phyloP scores from a whole-genome alignment of 2,113 vertebrate genomes.

The Brienomyrus brachyistius region DNA sequence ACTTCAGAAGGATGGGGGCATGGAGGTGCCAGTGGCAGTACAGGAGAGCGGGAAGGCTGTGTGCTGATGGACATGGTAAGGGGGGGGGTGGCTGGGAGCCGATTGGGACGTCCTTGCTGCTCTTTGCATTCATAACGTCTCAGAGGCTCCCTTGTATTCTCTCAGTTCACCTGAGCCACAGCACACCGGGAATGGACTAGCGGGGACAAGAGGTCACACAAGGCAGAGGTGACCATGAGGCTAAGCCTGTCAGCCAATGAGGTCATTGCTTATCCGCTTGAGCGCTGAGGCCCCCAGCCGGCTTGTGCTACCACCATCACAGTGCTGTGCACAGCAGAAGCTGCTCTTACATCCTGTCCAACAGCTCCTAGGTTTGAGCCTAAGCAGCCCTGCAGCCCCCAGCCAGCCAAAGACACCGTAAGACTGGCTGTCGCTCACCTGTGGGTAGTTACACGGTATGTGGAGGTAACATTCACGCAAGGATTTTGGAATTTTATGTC shows the following conservation, averaged over 20 bases:
- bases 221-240: neutral
- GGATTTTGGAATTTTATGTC: neutral
- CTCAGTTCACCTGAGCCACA: neutral
- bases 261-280: neutral
- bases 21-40: constrained; percentile 42
- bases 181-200: neutral
- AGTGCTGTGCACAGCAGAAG: neutral
- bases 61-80: constrained; percentile 14
- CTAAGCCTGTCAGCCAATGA: neutral
- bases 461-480: neutral
- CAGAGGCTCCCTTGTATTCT: neutral
- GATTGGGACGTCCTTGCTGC: neutral
- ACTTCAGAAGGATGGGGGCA: constrained; percentile 52
- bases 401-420: neutral
- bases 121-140: neutral
- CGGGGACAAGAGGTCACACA: neutral
- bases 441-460: neutral
- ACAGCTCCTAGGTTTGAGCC: neutral
- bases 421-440: neutral
- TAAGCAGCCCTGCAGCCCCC: neutral
- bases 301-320: neutral
- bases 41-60: constrained; percentile 40
- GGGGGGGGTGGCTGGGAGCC: neutral
- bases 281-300: neutral
- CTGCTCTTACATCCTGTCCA: neutral